These are phyloP conservation scores for Luperina testacea DNA, from an alignment of 2,888 invertebrate genomes.

Conservation along the genomic window DNA sequence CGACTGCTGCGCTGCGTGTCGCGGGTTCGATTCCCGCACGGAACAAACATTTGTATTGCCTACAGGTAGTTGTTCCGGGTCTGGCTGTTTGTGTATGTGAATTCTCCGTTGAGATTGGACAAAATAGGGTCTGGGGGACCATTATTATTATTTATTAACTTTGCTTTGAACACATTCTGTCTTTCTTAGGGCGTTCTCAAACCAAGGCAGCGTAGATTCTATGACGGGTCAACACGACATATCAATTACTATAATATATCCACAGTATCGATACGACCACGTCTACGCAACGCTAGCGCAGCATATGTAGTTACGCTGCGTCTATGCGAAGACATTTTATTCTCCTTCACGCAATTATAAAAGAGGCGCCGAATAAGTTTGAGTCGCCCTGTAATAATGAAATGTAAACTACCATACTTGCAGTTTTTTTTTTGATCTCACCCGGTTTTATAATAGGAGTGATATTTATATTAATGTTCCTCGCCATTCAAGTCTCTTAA, in stretches of 20 bases:
- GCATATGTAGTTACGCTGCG: not conserved
- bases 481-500: conserved; percentile 53
- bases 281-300: not conserved
- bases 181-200: not conserved
- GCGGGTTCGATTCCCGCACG: too few relatives aligned
- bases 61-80: too few relatives aligned
- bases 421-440: conserved; percentile 54
- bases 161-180: not conserved
- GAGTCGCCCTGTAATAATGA: conserved; percentile 40
- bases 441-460: conserved; percentile 57
- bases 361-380: conserved; percentile 37
- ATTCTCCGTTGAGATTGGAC: too few relatives aligned
- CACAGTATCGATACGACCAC: not conserved
- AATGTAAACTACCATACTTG: conserved; percentile 51
- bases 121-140: too few relatives aligned
- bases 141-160: not conserved
- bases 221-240: not conserved
- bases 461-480: conserved; percentile 54
- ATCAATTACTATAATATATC: not conserved
- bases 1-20: too few relatives aligned
- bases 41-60: too few relatives aligned
- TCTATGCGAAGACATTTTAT: conserved; percentile 1
- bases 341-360: not conserved
- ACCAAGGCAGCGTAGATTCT: not conserved
- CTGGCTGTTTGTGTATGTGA: too few relatives aligned